These are phyloP conservation scores for Cichladusa arquata DNA, from an alignment of 2,113 vertebrate genomes.

Conservation along the genomic window DNA sequence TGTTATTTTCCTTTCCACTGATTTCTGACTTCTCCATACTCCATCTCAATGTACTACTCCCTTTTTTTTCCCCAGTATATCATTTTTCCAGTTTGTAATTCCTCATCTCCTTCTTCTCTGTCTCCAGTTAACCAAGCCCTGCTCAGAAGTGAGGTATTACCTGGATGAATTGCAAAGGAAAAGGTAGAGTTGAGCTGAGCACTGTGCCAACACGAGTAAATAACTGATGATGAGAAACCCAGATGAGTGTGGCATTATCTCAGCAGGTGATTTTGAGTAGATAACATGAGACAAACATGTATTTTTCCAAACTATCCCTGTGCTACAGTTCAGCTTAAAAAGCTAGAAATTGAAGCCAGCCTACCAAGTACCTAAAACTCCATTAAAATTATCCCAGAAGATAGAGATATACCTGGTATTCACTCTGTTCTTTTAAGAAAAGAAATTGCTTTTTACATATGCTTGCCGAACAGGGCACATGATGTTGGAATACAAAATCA, in stretches of 20 bases:
- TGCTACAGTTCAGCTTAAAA: background rate
- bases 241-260: fast-evolving
- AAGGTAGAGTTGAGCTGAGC: background rate
- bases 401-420: background rate
- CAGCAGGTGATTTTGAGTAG: background rate
- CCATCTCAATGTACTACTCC: background rate
- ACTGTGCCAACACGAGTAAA: background rate
- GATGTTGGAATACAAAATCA: background rate
- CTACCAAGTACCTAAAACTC: background rate
- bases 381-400: background rate
- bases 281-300: background rate
- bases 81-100: background rate
- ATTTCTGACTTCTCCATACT: background rate
- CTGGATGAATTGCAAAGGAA: background rate
- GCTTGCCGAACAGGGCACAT: background rate
- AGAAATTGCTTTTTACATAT: background rate
- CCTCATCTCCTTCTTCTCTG: background rate
- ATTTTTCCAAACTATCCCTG: background rate
- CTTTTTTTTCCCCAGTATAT: background rate
- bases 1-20: background rate
- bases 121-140: background rate
- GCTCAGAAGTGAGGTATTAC: background rate
- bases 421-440: background rate
- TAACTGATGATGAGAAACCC: background rate
- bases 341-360: background rate